Base-by-base conservation (phyloP, 2,113 vertebrate species). In the Meles meles region DNA sequence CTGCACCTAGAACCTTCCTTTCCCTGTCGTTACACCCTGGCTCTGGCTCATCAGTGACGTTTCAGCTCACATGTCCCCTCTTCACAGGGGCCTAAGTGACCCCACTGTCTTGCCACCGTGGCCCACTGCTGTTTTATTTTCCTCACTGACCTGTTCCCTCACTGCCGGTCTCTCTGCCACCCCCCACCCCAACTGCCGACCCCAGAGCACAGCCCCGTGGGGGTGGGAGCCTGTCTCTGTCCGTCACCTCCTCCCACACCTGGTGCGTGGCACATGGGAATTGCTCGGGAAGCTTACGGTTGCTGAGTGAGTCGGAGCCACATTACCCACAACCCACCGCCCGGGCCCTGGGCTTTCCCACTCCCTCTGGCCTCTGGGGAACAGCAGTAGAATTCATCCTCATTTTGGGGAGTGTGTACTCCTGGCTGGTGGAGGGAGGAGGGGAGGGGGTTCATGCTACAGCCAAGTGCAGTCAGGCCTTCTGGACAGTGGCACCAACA, bases 141-240 rank as follows among this genome's bases (percentile, higher is more conserved):
- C 63, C 63, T 67, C 63, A 42, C 18, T 25, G 47, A 18, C 17
- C 47, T 76, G 71, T 37, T 77, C 18, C 37, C 47, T 47, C 23
- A 5, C 23, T 18, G 31, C 6, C 7, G 37, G 17, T 23, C 15
- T 47, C 23, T 9, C 10, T 20, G 20, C 2, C 20, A 21, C 7
- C 7, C 3, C 47, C 9, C 6, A 4, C 2, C 47, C 4, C 31
- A 17, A 7, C 31, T 34, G 2, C 57, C n/a, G 1, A 1, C 57
- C 59, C 13, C 2, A 2, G 21, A 47, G 47, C 9, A 9, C 39
- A n/a, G 27, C 23, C 25, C 63, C 3, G 0, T 1, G 3, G 29
- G 25, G 49, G 42, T 31, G 21, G 72, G 63, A 44, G 1, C 55
- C 15, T 18, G 37, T 23, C 37, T 44, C 27, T 3, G 6, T 27